Conservation (phyloP, 2,797 vertebrate species). For the Rhinella marina region DNA sequence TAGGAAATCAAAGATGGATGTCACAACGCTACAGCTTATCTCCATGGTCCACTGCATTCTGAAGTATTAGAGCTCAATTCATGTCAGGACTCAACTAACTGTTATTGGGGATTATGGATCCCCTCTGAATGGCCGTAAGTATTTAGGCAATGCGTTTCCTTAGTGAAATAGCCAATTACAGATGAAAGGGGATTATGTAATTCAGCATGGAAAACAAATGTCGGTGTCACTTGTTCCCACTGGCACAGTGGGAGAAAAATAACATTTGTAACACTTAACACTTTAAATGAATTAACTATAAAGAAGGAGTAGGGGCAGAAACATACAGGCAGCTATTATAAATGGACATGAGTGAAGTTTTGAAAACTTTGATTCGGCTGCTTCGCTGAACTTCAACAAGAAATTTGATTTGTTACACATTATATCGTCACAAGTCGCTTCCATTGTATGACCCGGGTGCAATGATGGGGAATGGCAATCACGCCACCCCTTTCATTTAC, state of each 20-base stretch:
- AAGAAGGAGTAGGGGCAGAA: neutral
- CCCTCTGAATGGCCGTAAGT: neutral
- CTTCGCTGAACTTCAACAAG: too few species aligned
- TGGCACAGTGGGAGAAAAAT: neutral
- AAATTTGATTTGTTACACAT: too few species aligned
- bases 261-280: neutral
- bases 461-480: too few species aligned
- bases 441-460: too few species aligned
- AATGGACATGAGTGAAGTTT: too few species aligned
- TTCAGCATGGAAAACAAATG: neutral
- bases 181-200: neutral
- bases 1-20: conserved; percentile 21
- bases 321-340: neutral
- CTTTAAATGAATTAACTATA: neutral
- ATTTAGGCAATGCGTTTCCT: neutral
- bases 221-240: neutral
- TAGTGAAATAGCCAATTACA: neutral
- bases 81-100: conserved; percentile 12
- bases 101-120: neutral
- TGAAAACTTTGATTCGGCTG: too few species aligned
- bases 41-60: conserved; percentile 14
- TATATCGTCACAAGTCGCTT: too few species aligned
- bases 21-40: neutral
- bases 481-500: too few species aligned
- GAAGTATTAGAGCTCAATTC: conserved; percentile 5